Base-by-base conservation (phyloP, 2,113 vertebrate species). In the Pterocles orientalis region DNA sequence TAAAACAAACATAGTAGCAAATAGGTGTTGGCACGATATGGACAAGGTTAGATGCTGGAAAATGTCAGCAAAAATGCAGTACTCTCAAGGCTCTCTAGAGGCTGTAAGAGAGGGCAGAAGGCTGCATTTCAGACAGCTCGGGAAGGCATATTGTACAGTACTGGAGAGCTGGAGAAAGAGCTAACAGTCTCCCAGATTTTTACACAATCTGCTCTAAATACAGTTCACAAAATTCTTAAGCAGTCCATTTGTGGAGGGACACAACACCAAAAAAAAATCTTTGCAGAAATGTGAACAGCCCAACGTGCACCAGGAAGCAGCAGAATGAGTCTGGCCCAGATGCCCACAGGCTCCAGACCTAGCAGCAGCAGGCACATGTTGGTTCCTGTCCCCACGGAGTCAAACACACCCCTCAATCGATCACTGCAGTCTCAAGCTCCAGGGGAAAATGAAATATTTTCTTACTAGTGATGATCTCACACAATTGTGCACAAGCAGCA, bases 151-250 rank as follows among this genome's bases (percentile, higher is more conserved):
- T 25, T 78, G 60, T 7, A 85, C 73, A 84, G 18, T 93, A 78
- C 51, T 45, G 39, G 29, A 92, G 50, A 93, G 68, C 73, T 81
- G 72, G 26, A 82, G 51, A 85, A 92, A 85, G 28, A 82, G 70
- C 57, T 88, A 56, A 82, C 28, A 47, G 18, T 56, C 25, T 88
- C 66, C 57, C 57, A 88, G 61, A 79, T 47, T 93, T 93, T 86
- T 47, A 85, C 57, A 50, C 66, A 95, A 82, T 70, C 43, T 94
- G 75, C 87, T 87, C 36, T 58, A 81, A 84, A 73, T 48, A 34
- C 31, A 84, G 29, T 58, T 87, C n/a, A 68, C 34, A 45, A 61
- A 86, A 92, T 80, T 83, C 34, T 88, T 45, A 86, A 56, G 54
- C 41, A 73, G 53, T 61, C 68, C 36, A 48, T 96, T 80, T 94